Base-by-base conservation (phyloP, 2,888 invertebrate genomes). In the Agrilus cyanescens region DNA sequence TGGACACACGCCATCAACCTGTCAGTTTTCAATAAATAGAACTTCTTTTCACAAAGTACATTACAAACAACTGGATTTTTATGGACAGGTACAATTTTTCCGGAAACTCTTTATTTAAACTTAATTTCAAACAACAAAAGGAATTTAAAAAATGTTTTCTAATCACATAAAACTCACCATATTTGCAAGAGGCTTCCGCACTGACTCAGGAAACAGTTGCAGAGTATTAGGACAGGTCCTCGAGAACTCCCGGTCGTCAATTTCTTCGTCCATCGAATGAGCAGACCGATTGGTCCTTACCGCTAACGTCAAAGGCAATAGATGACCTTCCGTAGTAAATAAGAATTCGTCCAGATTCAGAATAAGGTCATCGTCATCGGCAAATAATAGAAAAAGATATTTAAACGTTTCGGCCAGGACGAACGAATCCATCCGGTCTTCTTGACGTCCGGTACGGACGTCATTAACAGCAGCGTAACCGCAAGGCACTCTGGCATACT, bases 401-500 rank as follows among this genome's bases (percentile, higher is more conserved):
- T 98, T 98, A 60, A 98, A 88, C 0, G 97, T 98, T 70, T 98
- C 97, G 0, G 97, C 89, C 2, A 98, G 72, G 0, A 98, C 93
- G 69, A 91, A 98, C 0, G 96, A 96, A 63, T 98, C 97, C 95
- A 98, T 95, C 50, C 95, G 78, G 61, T 97, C 95, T 61, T 96
- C 95, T 59, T 91, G 89, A 45, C 53, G 53, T 14, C 55, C 55
- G 6, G 57, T 91, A 36, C 93, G 75, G 1, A 96, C 88, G 66
- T 96, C 94, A 57, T 89, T 91, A n/a, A 96, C 88, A 2, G 95
- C 93, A 1, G 97, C 97, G 69, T 89, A 98, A 1, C 97, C 97
- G 64, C 97, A 98, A 2, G 85, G 78, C n/a, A 95, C 95, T 55
- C 87, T 74, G 0, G 96, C 86, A 68, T 90, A 83, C 52, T 82